These are phyloP conservation scores for Cervus canadensis DNA, from an alignment of 2,113 vertebrate genomes.

Conservation along the genomic window DNA sequence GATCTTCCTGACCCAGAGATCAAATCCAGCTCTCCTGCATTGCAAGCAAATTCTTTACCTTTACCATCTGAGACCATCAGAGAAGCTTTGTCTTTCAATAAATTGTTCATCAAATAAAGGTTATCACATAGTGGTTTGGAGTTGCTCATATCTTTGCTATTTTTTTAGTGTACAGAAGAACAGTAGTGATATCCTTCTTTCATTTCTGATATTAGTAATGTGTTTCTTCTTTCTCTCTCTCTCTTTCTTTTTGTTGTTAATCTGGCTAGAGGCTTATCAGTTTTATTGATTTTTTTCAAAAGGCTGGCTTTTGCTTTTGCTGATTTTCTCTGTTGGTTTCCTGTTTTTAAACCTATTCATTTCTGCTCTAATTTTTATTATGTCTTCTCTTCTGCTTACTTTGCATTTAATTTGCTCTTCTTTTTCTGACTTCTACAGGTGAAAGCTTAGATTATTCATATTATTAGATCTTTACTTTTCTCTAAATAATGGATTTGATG, in stretches of 20 bases:
- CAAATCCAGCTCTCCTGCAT: background rate
- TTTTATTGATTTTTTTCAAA: background rate
- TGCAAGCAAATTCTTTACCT: background rate
- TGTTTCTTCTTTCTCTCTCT: background rate
- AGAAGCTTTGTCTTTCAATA: background rate
- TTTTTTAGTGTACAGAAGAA: background rate
- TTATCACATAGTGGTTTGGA: background rate
- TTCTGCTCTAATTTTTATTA: background rate
- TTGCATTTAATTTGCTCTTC: background rate
- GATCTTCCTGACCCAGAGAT: background rate
- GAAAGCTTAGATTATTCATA: background rate
- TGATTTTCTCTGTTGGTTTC: background rate
- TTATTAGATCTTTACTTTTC: background rate
- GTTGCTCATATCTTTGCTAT: background rate
- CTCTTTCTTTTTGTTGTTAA: background rate
- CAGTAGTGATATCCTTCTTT: background rate
- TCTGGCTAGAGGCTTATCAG: background rate
- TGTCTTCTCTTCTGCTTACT: background rate
- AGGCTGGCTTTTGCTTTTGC: background rate
- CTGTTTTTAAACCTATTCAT: background rate
- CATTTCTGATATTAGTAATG: background rate
- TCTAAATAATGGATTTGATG: background rate
- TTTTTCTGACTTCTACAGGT: background rate
- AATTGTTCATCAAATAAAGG: background rate
- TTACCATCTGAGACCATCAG: background rate